A percentile compares a stretch with the other conserved stretches of the same genome.
Evolutionary conservation across 2,797 vertebrate genomes (phyloP).

Genomic region (Pteropus rufus): DNA sequence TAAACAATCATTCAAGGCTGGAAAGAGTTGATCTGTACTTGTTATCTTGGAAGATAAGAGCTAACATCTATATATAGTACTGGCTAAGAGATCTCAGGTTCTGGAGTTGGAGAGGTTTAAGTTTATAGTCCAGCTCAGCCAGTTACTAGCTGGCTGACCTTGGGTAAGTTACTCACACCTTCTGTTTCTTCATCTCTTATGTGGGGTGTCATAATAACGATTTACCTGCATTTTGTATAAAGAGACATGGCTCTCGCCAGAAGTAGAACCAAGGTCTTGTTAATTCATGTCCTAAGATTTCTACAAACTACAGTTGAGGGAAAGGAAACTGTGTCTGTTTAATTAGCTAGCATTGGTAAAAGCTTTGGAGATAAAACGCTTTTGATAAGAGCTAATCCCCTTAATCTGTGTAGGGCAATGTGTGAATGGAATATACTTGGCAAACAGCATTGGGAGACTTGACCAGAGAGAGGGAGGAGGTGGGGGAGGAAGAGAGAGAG

Average conservation of each 20-base stretch:
- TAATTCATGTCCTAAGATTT: not conserved
- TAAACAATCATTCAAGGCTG: fast-evolving
- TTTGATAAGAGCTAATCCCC: not conserved
- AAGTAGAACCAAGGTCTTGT: not conserved
- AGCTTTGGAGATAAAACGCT: not conserved
- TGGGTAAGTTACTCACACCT: not conserved
- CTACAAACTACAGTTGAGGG: not conserved
- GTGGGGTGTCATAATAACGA: not conserved
- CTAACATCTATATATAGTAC: fast-evolving
- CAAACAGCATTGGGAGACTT: not conserved
- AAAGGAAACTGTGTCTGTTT: not conserved
- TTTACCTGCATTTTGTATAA: not conserved
- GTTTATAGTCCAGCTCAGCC: not conserved
- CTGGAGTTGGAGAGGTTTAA: not conserved
- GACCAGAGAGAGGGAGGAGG: not conserved
- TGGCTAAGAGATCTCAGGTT: not conserved
- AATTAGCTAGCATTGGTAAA: not conserved
- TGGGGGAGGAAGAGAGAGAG: not conserved
- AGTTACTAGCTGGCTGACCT: not conserved
- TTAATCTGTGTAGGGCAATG: not conserved
- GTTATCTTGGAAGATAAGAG: not conserved
- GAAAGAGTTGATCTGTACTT: not conserved
- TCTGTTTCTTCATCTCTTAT: not conserved
- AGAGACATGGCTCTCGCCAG: not conserved
- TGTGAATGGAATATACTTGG: not conserved